Evolutionary conservation across 2,113 vertebrate species (phyloP), one percentile per base, ranked within the genome.

Genomic region (Sapayoa aenigma): DNA sequence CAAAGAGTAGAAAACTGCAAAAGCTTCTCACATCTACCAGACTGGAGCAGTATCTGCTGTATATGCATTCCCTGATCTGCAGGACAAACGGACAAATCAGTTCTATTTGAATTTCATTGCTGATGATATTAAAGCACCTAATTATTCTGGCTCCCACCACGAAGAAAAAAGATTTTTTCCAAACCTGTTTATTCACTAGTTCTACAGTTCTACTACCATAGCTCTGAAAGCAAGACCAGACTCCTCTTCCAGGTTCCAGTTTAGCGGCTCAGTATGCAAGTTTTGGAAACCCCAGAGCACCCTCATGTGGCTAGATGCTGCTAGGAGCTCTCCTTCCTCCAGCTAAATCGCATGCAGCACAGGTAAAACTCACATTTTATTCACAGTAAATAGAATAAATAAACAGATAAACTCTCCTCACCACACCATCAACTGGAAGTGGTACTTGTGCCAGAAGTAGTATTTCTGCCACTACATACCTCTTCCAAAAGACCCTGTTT

Each of bases 231-330:
- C 1, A 5, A 27, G 21, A n/a, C 10, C 8, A 31, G 22, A 2
- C 17, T 39, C 31, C 7, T n/a, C 62, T 35, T 5, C 2, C 11
- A 56, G 3, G 37, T 67, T 77, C 49, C 44, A 41, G 6, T 3
- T 5, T 6, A 41, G 37, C 1, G 8, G 55, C 52, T 74, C 31
- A 18, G 71, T 41, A 76, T 4, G 56, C 21, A 77, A 37, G 55
- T 18, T 89, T 68, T 67, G 58, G 77, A 96, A 96, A 89, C 47
- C 59, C 35, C 80, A 24, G 75, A 80, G 95, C 92, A 94, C 96
- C 96, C 92, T 93, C 96, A 37, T n/a, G 96, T 93, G 97, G 93
- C 39, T 68, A 60, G 6, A 78, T 24, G n/a, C 8, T 44, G 81
- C 56, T 59, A 80, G 20, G 14, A 94, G 46, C 33, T 15, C 62